Conservation (phyloP, 1,140 invertebrate genomes). For the Tetragnatha versicolor region DNA sequence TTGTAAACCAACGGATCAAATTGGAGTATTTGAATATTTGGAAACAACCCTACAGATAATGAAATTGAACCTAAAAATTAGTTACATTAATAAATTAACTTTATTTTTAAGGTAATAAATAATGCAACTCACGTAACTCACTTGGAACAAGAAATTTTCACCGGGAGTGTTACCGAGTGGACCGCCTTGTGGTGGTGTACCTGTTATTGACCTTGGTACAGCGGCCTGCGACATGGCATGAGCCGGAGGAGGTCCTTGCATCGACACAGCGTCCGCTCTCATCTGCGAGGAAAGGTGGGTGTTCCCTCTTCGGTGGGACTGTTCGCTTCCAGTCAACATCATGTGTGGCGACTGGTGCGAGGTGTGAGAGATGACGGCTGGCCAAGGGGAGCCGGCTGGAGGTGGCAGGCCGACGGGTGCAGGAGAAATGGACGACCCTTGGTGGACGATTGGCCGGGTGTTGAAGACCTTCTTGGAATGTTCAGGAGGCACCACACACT, state of each 20-base stretch:
- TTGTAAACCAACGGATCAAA: too few species aligned
- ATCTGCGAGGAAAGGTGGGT: constrained; percentile 35
- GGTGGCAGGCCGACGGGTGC: constrained; percentile 38
- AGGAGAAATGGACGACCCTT: constrained; percentile 53
- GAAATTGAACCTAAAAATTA: too few species aligned
- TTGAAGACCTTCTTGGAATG: constrained; percentile 8
- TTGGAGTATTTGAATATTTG: too few species aligned
- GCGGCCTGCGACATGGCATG: constrained; percentile 54
- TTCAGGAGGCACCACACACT: constrained; percentile 4
- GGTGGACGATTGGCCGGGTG: constrained; percentile 18
- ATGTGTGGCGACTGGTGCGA: constrained; percentile 17
- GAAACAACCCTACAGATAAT: too few species aligned
- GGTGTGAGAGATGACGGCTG: not conserved
- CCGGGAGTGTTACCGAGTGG: not conserved
- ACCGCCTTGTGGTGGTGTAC: constrained; percentile 75
- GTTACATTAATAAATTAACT: too few species aligned
- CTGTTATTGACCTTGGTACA: constrained; percentile 63
- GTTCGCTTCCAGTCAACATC: not conserved
- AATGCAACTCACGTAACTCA: too few species aligned
- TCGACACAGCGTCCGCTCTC: constrained; percentile 29
- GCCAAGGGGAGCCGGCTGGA: not conserved
- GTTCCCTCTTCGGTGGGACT: constrained; percentile 20
- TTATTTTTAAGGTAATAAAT: too few species aligned
- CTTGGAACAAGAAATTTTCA: not conserved
- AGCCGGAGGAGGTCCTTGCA: constrained; percentile 56